Conservation (phyloP, 2,888 invertebrate species). For the Nemurella pictetii region DNA sequence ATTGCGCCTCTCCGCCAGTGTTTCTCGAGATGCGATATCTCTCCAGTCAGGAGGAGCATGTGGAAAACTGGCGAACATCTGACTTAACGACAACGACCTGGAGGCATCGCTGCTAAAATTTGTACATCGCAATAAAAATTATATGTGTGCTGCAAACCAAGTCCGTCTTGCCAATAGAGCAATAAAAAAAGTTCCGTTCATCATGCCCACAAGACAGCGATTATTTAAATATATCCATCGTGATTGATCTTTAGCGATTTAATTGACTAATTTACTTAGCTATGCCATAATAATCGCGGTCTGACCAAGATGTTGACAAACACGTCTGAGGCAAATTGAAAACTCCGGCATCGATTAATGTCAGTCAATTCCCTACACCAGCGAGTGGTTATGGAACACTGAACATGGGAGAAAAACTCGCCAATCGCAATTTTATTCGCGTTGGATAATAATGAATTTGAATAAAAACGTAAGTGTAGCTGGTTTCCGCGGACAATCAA, state of each 20-base stretch:
- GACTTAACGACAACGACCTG: background rate
- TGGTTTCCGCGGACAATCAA: slow-evolving; percentile 1
- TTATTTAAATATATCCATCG: background rate
- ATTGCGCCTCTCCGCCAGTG: background rate
- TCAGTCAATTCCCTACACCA: slow-evolving; percentile 21
- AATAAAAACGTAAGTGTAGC: slow-evolving; percentile 7
- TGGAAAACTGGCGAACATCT: background rate
- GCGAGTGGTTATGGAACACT: slow-evolving; percentile 2
- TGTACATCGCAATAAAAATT: background rate
- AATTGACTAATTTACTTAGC: slow-evolving; percentile 17
- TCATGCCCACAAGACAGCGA: background rate
- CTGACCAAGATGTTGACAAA: slow-evolving; percentile 12
- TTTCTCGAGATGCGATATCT: background rate
- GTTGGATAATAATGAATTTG: background rate
- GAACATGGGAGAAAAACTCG: background rate
- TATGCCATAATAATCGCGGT: slow-evolving; percentile 10
- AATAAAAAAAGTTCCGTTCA: background rate
- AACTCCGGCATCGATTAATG: slow-evolving; percentile 13
- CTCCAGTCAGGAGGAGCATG: background rate
- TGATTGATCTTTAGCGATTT: slow-evolving; percentile 14
- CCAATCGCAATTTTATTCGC: slow-evolving; percentile 9
- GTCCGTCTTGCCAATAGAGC: background rate
- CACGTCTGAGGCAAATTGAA: slow-evolving; percentile 17
- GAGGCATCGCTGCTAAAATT: background rate
- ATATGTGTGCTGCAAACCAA: background rate